Percentiles rank a stretch among this genome's conserved stretches.
phyloP scores from a whole-genome alignment of 2,797 vertebrate species.

The Botia almorhae region DNA sequence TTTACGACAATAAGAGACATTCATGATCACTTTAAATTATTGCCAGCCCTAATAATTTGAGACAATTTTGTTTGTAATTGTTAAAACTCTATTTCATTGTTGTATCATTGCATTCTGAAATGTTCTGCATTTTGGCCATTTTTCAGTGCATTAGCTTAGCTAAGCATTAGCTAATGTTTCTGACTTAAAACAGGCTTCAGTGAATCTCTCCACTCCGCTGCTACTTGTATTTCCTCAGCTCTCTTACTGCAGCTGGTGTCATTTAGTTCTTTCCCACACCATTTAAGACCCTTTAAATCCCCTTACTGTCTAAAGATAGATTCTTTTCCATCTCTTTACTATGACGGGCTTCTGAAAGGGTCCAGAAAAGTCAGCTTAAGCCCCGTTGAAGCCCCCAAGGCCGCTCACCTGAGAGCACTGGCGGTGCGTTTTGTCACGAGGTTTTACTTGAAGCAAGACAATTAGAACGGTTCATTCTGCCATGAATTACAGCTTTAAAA shows the following conservation, averaged over 20 bases:
- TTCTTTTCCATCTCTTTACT: slow-evolving; percentile 19
- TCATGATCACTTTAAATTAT: background rate
- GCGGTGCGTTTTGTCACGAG: background rate
- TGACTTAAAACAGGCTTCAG: background rate
- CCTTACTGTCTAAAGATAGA: slow-evolving; percentile 22
- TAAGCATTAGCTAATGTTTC: background rate
- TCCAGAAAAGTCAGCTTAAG: background rate
- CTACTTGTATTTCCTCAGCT: slow-evolving; percentile 43
- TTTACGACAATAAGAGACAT: no score
- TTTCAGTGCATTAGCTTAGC: background rate
- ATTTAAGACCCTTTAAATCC: slow-evolving; percentile 48
- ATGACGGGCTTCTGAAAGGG: slow-evolving; percentile 13
- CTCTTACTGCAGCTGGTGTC: slow-evolving; percentile 38
- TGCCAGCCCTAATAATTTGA: background rate
- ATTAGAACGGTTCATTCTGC: slow-evolving; percentile 9
- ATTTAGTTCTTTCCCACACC: slow-evolving; percentile 38
- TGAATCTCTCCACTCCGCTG: slow-evolving; percentile 15
- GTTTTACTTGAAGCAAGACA: slow-evolving; percentile 6
- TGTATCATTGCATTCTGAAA: background rate
- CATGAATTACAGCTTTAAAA: background rate
- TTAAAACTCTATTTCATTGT: background rate
- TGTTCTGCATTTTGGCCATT: background rate
- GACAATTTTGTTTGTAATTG: background rate
- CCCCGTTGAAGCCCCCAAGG: background rate
- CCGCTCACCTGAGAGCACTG: background rate